These are phyloP conservation scores for Holothuria leucospilota DNA, from an alignment of 53 echinoderm and acorn worm genomes.

Conservation along the genomic window DNA sequence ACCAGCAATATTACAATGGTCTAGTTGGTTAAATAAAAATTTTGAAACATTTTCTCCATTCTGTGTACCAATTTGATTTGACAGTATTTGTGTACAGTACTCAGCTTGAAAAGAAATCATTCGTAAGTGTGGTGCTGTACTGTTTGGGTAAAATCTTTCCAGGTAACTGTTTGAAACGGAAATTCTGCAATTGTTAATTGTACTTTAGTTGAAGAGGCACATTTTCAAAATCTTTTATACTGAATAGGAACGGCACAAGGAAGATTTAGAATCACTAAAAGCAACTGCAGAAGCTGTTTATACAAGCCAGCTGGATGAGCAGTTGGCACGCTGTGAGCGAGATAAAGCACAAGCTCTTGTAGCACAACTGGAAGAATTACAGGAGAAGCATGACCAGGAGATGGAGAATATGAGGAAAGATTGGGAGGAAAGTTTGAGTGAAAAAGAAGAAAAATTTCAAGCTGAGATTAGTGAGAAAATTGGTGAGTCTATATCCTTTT, in stretches of 20 bases:
- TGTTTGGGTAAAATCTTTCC: too few species aligned
- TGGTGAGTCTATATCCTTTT: slow-evolving; percentile 32
- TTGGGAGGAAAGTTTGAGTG: slow-evolving; percentile 65
- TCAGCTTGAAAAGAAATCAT: too few species aligned
- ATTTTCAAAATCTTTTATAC: too few species aligned
- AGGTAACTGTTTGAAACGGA: too few species aligned
- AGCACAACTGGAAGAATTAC: slow-evolving; percentile 69
- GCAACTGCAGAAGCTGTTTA: slow-evolving; percentile 78
- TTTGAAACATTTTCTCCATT: too few species aligned
- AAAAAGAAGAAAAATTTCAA: slow-evolving; percentile 68
- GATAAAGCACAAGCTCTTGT: slow-evolving; percentile 72
- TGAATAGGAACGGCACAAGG: slow-evolving; percentile 52
- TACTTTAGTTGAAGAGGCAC: too few species aligned
- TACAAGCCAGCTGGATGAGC: slow-evolving; percentile 68
- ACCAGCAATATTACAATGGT: too few species aligned
- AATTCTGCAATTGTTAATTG: too few species aligned
- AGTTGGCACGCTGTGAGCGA: slow-evolving; percentile 65
- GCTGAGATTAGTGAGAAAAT: slow-evolving; percentile 53
- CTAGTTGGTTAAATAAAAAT: too few species aligned
- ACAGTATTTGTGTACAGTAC: too few species aligned
- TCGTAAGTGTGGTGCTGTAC: too few species aligned
- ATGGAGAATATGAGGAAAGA: slow-evolving; percentile 61
- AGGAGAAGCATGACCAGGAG: slow-evolving; percentile 64
- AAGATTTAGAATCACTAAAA: slow-evolving; percentile 75
- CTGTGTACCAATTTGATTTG: too few species aligned